These are phyloP conservation scores for Diadophis punctatus DNA, from an alignment of 2,113 vertebrate genomes.

Conservation along the genomic window DNA sequence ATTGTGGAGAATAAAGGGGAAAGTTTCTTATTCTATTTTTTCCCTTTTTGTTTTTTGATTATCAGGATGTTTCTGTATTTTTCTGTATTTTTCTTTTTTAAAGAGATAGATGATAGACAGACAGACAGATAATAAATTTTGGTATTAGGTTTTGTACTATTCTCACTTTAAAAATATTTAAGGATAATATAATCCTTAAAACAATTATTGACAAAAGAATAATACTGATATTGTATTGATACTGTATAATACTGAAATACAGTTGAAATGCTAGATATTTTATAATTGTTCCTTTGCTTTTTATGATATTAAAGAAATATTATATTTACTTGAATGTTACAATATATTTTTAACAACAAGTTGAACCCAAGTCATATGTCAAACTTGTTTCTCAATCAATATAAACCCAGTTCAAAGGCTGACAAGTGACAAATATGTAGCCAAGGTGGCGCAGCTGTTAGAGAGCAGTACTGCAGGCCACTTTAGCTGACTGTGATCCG, in stretches of 20 bases:
- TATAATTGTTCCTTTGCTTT: not conserved
- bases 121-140: not conserved
- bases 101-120: not conserved
- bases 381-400: not conserved
- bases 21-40: not conserved
- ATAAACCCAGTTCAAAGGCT: not conserved
- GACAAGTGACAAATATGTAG: not conserved
- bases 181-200: not conserved
- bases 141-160: not conserved
- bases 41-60: not conserved
- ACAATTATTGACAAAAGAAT: not conserved
- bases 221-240: not conserved
- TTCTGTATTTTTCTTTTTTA: not conserved
- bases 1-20: not conserved
- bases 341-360: not conserved
- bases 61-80: not conserved
- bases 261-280: not conserved
- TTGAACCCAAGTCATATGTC: not conserved
- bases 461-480: too few species aligned
- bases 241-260: not conserved
- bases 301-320: not conserved
- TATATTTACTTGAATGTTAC: not conserved
- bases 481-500: too few species aligned
- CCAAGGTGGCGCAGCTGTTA: too few species aligned
- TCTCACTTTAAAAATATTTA: not conserved